Evolutionary conservation across 2,113 vertebrate species (phyloP).

Genomic region (Conger conger): DNA sequence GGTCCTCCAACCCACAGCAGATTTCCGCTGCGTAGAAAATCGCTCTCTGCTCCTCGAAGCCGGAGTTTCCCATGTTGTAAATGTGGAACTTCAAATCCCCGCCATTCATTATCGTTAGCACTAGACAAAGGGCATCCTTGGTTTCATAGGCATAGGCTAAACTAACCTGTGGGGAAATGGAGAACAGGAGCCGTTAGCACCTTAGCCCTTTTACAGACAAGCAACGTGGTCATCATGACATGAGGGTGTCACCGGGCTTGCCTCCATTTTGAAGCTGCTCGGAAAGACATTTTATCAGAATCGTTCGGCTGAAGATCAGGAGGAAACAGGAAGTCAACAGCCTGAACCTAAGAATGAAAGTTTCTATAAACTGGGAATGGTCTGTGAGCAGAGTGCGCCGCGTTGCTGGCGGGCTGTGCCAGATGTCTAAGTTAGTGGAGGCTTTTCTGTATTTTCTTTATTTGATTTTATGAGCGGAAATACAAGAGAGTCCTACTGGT

Average conservation of each 20-base stretch:
- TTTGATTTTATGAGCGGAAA: background rate
- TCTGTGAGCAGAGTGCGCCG: background rate
- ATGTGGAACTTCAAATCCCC: constrained; percentile 90
- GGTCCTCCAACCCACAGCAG: constrained; percentile 86
- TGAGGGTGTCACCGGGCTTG: background rate
- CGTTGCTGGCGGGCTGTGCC: background rate
- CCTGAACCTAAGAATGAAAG: background rate
- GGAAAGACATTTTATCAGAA: background rate
- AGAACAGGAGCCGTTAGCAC: background rate
- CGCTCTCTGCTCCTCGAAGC: constrained; percentile 85
- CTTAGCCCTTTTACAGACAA: background rate
- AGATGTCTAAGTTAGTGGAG: background rate
- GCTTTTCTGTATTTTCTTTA: background rate
- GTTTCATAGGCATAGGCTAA: constrained; percentile 76
- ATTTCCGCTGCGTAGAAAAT: constrained; percentile 92
- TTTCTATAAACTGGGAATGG: background rate
- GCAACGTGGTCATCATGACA: background rate
- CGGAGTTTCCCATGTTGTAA: constrained; percentile 86
- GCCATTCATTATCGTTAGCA: constrained; percentile 79
- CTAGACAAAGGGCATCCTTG: constrained; percentile 72
- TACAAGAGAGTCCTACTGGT: background rate
- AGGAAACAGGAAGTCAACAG: background rate
- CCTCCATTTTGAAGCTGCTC: background rate
- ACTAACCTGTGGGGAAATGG: constrained; percentile 63
- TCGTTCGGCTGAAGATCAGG: background rate